Evolutionary conservation across 2,888 invertebrate species (phyloP), one percentile per base, ranked within the genome.

Genomic region (Helobdella robusta): DNA sequence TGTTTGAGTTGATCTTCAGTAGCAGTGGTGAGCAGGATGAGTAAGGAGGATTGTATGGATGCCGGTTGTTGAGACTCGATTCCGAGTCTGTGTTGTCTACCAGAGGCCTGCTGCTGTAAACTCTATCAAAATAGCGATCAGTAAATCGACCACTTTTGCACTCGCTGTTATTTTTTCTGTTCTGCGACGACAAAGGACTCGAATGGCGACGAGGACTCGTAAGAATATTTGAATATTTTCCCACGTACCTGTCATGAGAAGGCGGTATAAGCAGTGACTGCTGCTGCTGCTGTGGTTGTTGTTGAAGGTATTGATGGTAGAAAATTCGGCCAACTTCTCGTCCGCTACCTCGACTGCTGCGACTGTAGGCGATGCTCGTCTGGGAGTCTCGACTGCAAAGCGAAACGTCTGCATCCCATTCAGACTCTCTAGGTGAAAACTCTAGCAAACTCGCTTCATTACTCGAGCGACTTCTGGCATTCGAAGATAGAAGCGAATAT

Each of bases 331-430:
- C 30, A 30, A 25, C n/a, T 1, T 56, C 56, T 56, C 56, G 65
- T 1, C 70, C 70, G 25, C 70, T 70, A 23, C 64, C 69, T n/a
- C n/a, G n/a, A 68, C 70, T 70, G 69, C 70, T 70, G 56, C 67
- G 67, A 40, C 67, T 65, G n/a, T n/a, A n/a, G 36, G 66, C 48
- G 34, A 70, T 65, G 66, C 66, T 70, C 40, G 70, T 60, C 67
- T 70, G 70, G 1, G 70, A 70, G 20, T 70, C 69, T 34, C 67
- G 66, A 48, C 71, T 71, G 11, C 69, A 68, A 34, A 70, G 58
- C 2, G 70, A 70, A 8, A 71, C 65, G 54, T 71, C 71, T 20
- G 71, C 70, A 59, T 71, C 71, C 70, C 70, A 71, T 50, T 71
- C 71, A 28, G 70, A 70, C 60, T 71, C 71, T 40, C 71, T 44